phyloP scores from a whole-genome alignment of 30 jellyfish, hydroid and myxozoan species.

The Aurelia coerulea region DNA sequence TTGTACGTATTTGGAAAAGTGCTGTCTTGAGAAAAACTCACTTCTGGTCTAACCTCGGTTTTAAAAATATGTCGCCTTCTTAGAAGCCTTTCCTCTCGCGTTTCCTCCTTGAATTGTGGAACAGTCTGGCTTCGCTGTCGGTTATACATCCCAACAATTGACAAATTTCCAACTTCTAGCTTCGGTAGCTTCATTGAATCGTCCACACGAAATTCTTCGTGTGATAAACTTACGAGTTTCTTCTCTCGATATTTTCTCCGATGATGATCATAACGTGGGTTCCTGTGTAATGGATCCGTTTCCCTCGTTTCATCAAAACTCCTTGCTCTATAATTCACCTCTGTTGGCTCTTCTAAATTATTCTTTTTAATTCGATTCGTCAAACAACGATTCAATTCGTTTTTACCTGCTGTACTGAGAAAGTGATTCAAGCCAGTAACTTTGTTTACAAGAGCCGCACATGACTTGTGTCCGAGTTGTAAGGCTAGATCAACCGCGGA shows the following conservation, averaged over 20 bases:
- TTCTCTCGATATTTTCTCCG: neutral
- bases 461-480: slow-evolving; percentile 65
- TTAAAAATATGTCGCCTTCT: neutral
- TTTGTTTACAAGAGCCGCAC: slow-evolving; percentile 56
- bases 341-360: neutral
- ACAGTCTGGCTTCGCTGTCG: slow-evolving; percentile 48
- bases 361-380: neutral
- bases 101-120: neutral
- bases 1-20: slow-evolving; percentile 29
- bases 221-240: slow-evolving; percentile 12
- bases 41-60: neutral
- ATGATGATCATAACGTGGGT: neutral
- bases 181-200: slow-evolving; percentile 15
- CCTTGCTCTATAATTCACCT: neutral
- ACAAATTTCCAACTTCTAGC: slow-evolving; percentile 15
- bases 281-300: neutral
- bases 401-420: slow-evolving; percentile 33
- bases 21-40: neutral
- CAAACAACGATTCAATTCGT: slow-evolving; percentile 24
- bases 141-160: slow-evolving; percentile 13
- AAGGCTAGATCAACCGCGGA: slow-evolving; percentile 65
- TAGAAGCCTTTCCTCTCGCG: neutral
- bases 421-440: slow-evolving; percentile 30
- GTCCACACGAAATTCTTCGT: slow-evolving; percentile 2
- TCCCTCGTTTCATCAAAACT: neutral